phyloP scores from a whole-genome alignment of 2,888 invertebrate genomes.

The Chalcosyrphus nemorum region DNA sequence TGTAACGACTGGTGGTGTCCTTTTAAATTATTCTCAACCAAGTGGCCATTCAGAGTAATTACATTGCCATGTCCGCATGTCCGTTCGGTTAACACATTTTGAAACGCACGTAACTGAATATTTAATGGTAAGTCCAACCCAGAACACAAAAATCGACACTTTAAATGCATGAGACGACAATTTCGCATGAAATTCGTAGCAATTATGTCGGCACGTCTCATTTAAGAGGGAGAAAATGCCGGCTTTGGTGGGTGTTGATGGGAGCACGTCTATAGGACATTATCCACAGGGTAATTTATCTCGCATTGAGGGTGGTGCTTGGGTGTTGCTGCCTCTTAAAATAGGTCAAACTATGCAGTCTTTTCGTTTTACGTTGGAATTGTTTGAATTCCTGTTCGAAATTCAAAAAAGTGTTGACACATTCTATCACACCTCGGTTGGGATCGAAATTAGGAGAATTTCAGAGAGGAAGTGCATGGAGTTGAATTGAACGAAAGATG shows the following conservation, averaged over 20 bases:
- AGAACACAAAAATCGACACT: neutral
- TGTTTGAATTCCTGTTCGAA: neutral
- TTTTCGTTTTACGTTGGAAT: neutral
- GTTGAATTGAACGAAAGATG: too few species aligned
- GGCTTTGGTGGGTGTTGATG: neutral
- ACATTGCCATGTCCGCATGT: neutral
- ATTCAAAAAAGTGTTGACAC: too few species aligned
- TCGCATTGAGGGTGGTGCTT: neutral
- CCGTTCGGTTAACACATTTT: neutral
- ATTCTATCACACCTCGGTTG: too few species aligned
- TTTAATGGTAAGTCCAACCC: neutral
- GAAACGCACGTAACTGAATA: neutral
- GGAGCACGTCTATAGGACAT: neutral
- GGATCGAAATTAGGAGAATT: too few species aligned
- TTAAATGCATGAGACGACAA: neutral
- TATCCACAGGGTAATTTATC: neutral
- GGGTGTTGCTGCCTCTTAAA: neutral
- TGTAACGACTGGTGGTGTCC: neutral
- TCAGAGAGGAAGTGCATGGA: too few species aligned
- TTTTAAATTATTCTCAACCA: neutral
- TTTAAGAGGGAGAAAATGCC: neutral
- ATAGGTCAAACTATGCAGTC: neutral
- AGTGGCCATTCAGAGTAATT: neutral
- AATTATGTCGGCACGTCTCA: neutral
- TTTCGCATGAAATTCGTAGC: neutral